Evolutionary conservation across 2,888 invertebrate species (phyloP).

Genomic region (Hemaris fuciformis): DNA sequence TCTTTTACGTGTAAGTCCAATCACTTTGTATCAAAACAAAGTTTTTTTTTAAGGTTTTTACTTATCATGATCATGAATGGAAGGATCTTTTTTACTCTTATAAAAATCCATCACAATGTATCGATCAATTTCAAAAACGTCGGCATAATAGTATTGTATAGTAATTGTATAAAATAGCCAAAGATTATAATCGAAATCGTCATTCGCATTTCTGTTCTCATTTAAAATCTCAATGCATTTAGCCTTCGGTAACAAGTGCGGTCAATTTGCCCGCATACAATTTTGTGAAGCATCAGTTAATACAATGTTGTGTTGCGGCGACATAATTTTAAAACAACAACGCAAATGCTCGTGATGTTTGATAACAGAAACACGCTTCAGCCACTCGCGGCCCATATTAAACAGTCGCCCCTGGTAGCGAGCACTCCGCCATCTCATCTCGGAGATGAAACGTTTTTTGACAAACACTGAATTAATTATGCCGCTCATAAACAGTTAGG

Average conservation of each 20-base stretch:
- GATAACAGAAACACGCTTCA: background rate
- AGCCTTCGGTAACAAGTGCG: too few relatives aligned
- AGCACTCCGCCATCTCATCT: background rate
- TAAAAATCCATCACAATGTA: too few relatives aligned
- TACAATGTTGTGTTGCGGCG: background rate
- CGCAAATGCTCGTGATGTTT: background rate
- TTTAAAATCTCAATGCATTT: too few relatives aligned
- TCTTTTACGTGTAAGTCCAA: background rate
- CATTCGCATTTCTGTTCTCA: too few relatives aligned
- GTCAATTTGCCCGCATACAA: too few relatives aligned
- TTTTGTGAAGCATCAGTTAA: background rate
- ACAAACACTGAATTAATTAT: background rate
- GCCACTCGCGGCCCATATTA: background rate
- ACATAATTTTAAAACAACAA: background rate
- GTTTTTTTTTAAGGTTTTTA: too few relatives aligned
- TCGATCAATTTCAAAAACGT: too few relatives aligned
- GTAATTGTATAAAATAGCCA: too few relatives aligned
- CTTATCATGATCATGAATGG: too few relatives aligned
- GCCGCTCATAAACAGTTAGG: background rate
- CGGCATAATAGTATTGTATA: too few relatives aligned
- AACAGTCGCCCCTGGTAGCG: background rate
- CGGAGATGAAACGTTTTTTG: background rate
- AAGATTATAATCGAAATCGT: too few relatives aligned
- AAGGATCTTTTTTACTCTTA: too few relatives aligned
- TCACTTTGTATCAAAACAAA: background rate